Percentiles rank a stretch among this genome's conserved stretches.
These are phyloP conservation scores for Mustela erminea DNA, from an alignment of 2,797 vertebrate species.

Conservation along the genomic window DNA sequence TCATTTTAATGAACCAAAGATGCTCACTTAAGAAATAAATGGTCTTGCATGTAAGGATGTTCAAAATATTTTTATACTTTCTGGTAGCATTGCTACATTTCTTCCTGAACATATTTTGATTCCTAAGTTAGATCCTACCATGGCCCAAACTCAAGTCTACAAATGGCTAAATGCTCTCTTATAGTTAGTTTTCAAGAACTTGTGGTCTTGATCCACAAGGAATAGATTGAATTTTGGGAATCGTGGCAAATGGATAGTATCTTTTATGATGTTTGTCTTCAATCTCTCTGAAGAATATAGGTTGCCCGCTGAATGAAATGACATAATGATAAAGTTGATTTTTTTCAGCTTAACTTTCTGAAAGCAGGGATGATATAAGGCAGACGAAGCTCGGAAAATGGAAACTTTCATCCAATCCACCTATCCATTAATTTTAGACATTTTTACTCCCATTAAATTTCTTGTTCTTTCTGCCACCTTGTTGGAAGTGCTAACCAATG, in stretches of 20 bases:
- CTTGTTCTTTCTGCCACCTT: neutral
- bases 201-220: constrained; percentile 27
- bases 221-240: constrained; percentile 47
- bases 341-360: constrained; percentile 31
- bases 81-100: constrained; percentile 15
- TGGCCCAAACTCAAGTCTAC: constrained; percentile 15
- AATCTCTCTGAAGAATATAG: constrained; percentile 16
- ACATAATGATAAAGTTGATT: neutral
- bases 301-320: constrained; percentile 1
- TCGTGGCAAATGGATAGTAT: neutral
- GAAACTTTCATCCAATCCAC: constrained; percentile 4
- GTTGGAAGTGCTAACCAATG: neutral
- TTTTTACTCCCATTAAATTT: constrained; percentile 15
- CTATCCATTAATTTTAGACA: constrained; percentile 1
- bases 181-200: neutral
- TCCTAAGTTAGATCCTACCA: constrained; percentile 29
- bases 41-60: constrained; percentile 42
- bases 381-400: neutral
- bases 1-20: constrained; percentile 65
- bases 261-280: constrained; percentile 48
- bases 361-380: neutral
- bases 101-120: constrained; percentile 52
- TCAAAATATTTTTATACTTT: constrained; percentile 37
- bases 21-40: constrained; percentile 63
- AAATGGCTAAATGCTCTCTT: constrained; percentile 13